Evolutionary conservation across 2,888 invertebrate species (phyloP).

Genomic region (Caenorhabditis drosophilae): DNA sequence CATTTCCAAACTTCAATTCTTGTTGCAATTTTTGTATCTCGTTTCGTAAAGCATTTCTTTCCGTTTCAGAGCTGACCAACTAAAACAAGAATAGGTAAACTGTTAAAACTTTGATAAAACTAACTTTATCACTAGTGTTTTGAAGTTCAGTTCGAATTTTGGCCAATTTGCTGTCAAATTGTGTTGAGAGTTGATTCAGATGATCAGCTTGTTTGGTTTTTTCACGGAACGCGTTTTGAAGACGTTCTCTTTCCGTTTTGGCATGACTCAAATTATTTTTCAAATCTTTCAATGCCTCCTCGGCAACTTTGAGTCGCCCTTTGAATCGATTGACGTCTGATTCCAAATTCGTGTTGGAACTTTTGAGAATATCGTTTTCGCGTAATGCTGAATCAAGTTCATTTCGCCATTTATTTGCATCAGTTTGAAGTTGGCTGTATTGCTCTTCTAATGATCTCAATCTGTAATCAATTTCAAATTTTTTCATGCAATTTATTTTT

Average conservation of each 20-base stretch:
- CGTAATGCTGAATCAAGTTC: conserved; percentile 53
- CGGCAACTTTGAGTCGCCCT: conserved; percentile 55
- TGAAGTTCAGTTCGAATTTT: conserved; percentile 63
- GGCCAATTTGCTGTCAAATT: conserved; percentile 60
- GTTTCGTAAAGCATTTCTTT: conserved; percentile 56
- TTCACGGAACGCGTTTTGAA: conserved; percentile 65
- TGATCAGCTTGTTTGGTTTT: conserved; percentile 66
- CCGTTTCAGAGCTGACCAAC: conserved; percentile 62
- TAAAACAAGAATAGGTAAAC: too few species aligned
- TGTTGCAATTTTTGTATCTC: conserved; percentile 59
- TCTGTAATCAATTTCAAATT: conserved; percentile 3
- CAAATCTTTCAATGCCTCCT: conserved; percentile 59
- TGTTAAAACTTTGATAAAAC: too few species aligned
- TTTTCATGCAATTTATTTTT: not conserved
- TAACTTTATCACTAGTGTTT: conserved; percentile 63
- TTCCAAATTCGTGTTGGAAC: conserved; percentile 54
- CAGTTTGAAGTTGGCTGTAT: conserved; percentile 54
- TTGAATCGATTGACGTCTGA: conserved; percentile 54
- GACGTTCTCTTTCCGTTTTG: conserved; percentile 61
- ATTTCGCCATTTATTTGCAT: conserved; percentile 52
- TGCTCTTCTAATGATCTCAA: conserved; percentile 63
- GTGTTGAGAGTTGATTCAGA: conserved; percentile 55
- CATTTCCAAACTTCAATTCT: conserved; percentile 66
- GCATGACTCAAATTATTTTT: conserved; percentile 52
- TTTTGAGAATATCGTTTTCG: conserved; percentile 60